Evolutionary conservation across 2,797 vertebrate genomes (phyloP).

Genomic region (Sparidentex hasta): DNA sequence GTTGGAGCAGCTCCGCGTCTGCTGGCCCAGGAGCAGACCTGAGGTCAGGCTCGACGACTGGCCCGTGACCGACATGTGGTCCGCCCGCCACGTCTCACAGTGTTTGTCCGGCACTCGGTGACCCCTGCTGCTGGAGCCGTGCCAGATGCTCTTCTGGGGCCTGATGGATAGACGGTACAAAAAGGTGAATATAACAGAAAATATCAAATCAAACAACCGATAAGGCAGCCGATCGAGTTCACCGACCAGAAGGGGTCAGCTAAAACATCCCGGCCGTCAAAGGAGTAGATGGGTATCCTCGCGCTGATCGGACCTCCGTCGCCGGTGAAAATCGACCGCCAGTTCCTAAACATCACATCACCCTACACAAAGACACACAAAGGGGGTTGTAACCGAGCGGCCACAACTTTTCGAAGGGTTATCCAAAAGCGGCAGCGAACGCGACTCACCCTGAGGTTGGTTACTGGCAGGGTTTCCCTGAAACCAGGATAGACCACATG

Average conservation of each 20-base stretch:
- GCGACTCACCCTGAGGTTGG: constrained; percentile 92
- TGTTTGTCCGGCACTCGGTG: constrained; percentile 89
- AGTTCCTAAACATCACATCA: constrained; percentile 92
- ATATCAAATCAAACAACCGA: neutral
- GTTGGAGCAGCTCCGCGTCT: constrained; percentile 92
- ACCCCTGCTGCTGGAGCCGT: constrained; percentile 90
- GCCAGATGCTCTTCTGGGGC: constrained; percentile 96
- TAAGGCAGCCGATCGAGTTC: neutral
- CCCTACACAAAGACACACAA: constrained; percentile 80
- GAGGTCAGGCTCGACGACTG: constrained; percentile 91
- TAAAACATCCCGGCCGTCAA: constrained; percentile 94
- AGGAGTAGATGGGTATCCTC: constrained; percentile 94
- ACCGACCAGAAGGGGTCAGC: constrained; percentile 94
- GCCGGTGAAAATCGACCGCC: constrained; percentile 92
- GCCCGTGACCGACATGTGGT: constrained; percentile 87
- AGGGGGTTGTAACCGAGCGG: neutral
- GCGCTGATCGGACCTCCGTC: constrained; percentile 83
- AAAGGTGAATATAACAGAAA: neutral
- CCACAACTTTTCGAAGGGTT: neutral
- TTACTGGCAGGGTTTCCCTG: constrained; percentile 81
- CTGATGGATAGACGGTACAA: constrained; percentile 68
- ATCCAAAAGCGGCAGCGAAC: too few relatives aligned
- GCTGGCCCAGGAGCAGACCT: constrained; percentile 92
- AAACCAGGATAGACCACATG: constrained; percentile 78
- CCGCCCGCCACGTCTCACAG: constrained; percentile 93